Evolutionary conservation across 2,888 invertebrate genomes (phyloP), one percentile per base, ranked within the genome.

Genomic region (Acleris sparsana): DNA sequence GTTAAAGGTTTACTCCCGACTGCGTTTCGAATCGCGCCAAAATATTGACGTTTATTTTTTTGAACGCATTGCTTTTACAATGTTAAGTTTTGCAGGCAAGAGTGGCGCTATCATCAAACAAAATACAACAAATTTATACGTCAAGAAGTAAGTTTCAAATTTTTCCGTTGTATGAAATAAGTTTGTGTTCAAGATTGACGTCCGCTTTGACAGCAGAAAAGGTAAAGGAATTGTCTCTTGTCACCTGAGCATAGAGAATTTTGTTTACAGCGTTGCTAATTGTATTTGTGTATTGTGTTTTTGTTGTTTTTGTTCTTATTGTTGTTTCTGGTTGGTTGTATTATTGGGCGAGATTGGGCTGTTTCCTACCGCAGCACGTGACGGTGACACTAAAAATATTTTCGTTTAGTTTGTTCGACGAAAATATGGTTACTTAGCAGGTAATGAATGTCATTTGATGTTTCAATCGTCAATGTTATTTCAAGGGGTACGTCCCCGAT

Each of bases 11-110:
- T 61, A 61, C 69, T 80, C 70, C 89, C 88, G 75, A 85, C 88
- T 76, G 92, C 90, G 91, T 84, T 75, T 70, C 91, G 75, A 92
- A 92, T 91, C 88, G 88, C 88, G 90, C 90, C 83, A 80, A 80
- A 87, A 87, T 87, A 87, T 86, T 87, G 86, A 86, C 83, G 85
- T 86, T 78, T 56, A 18, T 66, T 65, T 65, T 64, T 64, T 65
- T 56, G 16, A 56, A 56, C 29, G 51, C 49, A 49, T 18, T 49
- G 49, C 49, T 20, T 49, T 18, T 18, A n/a, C 64, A 53, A 64
- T 49, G 11, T 44, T 64, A 60, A 3, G 5, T 9, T 17, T 29
- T 64, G 48, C 59, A 4, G 59, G 25, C 43, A 5, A 44, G 16
- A 9, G 18, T 22, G 16, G 44, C 59, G 49, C 49, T 64, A 11